Conservation (phyloP, 1,140 invertebrate species). For the Caligus rogercresseyi region DNA sequence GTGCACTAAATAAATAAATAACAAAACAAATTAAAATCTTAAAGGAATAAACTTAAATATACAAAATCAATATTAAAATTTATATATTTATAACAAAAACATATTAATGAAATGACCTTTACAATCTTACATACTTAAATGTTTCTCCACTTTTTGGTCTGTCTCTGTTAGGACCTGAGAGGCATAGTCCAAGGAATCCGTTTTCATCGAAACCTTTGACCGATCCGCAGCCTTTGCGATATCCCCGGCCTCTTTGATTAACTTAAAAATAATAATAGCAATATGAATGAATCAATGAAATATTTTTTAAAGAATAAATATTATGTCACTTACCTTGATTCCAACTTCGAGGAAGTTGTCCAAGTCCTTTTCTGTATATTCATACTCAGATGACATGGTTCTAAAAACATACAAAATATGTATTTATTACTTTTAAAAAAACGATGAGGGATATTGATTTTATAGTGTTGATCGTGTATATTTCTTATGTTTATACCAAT, state of each 20-base stretch:
- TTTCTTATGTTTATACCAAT: too few relatives aligned
- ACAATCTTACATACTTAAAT: background rate
- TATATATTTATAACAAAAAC: background rate
- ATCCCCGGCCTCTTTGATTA: background rate
- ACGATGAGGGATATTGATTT: too few relatives aligned
- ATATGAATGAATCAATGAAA: too few relatives aligned
- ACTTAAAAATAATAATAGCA: background rate
- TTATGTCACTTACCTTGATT: background rate
- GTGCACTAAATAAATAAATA: too few relatives aligned
- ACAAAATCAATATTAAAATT: background rate
- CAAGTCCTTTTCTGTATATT: background rate
- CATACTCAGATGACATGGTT: background rate
- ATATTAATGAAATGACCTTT: background rate
- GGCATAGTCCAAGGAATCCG: background rate
- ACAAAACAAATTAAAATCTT: background rate
- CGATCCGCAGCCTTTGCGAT: background rate
- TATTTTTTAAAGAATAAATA: too few relatives aligned
- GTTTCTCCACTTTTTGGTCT: slow-evolving; percentile 11
- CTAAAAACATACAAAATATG: background rate
- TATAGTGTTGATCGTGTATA: too few relatives aligned
- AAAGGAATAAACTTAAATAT: background rate
- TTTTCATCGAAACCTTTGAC: background rate
- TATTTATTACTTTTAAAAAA: too few relatives aligned
- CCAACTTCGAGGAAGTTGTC: background rate
- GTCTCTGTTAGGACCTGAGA: slow-evolving; percentile 15